Percentiles rank a stretch among this genome's conserved stretches.
Evolutionary conservation across 1,140 invertebrate genomes (phyloP).

Genomic region (Protaetia brevitarsis): DNA sequence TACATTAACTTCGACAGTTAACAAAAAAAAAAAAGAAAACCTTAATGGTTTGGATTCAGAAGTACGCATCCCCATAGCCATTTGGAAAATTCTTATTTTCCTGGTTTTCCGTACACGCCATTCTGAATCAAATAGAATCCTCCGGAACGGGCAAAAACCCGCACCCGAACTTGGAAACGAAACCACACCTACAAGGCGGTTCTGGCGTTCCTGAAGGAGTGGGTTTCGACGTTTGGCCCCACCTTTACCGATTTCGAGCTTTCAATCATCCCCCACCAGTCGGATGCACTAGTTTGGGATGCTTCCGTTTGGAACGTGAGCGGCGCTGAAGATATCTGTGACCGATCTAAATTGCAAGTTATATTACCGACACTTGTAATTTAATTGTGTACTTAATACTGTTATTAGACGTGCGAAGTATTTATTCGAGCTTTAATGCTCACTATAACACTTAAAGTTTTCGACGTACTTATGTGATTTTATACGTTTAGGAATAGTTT

Average conservation of each 20-base stretch:
- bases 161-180: conserved; percentile 11
- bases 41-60: no score
- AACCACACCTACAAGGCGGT: conserved; percentile 26
- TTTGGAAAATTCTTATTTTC: not conserved
- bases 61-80: no score
- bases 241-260: conserved; percentile 20
- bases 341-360: conserved; percentile 31
- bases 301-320: conserved; percentile 12
- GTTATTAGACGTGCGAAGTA: conserved; percentile 30
- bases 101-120: not conserved
- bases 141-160: not conserved
- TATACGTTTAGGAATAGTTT: not conserved
- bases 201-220: conserved; percentile 12
- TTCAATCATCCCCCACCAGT: conserved; percentile 19
- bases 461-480: not conserved
- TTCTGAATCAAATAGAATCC: not conserved
- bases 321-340: not conserved
- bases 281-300: not conserved
- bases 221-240: conserved; percentile 12
- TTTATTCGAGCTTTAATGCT: not conserved
- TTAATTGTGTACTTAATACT: conserved; percentile 36
- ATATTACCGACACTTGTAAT: conserved; percentile 32
- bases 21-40: no score
- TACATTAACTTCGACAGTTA: no score
- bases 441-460: not conserved